phyloP scores from a whole-genome alignment of 1,140 invertebrate genomes.

The Papilio polyxenes region DNA sequence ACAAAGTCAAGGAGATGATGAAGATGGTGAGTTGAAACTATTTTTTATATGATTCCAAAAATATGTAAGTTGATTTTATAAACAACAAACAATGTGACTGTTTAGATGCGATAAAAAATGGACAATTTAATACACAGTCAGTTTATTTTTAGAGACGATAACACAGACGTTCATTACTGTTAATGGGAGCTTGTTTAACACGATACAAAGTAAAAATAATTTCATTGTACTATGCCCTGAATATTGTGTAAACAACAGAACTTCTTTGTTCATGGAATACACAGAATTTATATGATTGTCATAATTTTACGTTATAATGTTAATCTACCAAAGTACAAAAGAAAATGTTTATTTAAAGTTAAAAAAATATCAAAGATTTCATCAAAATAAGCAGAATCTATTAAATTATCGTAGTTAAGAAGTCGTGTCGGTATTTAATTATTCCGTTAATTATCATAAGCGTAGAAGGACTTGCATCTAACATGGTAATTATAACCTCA shows the following conservation, averaged over 20 bases:
- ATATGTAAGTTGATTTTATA: too few relatives aligned
- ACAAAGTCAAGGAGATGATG: too few relatives aligned
- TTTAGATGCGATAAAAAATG: conserved; percentile 6
- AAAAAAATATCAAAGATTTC: neutral
- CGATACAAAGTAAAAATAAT: conserved; percentile 1
- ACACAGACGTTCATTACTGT: conserved; percentile 21
- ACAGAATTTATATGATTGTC: neutral
- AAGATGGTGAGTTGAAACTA: too few relatives aligned
- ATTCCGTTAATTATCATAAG: conserved; percentile 11
- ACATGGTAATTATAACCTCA: conserved; percentile 24
- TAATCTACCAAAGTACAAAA: too few relatives aligned
- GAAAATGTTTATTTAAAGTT: neutral
- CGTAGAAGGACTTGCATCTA: conserved; percentile 5
- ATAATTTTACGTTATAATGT: neutral
- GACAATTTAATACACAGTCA: neutral
- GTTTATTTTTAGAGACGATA: conserved; percentile 3
- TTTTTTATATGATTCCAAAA: too few relatives aligned
- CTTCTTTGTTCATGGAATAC: neutral
- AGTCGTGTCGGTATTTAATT: neutral
- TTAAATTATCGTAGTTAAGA: conserved; percentile 1
- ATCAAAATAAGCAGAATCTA: neutral
- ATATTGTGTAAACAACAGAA: neutral
- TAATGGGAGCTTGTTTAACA: conserved; percentile 13
- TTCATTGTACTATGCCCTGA: neutral
- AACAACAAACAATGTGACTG: neutral